A percentile compares a stretch with the other conserved stretches of the same genome.
Conservation (phyloP, 1,140 invertebrate species). For the Apis florea region DNA sequence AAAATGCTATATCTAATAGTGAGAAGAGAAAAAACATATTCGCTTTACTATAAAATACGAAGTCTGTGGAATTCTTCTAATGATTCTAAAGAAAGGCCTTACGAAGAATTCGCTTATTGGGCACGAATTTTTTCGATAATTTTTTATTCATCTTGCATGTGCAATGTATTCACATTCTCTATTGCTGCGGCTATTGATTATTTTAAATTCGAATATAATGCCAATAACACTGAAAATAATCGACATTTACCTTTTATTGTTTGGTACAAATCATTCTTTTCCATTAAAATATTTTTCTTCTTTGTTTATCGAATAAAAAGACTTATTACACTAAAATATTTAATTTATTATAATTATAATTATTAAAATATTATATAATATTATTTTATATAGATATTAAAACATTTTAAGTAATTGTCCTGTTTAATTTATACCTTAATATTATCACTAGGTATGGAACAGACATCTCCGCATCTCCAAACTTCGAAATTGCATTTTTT, state of each 20-base stretch:
- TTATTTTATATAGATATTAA: not conserved
- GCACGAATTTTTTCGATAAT: conserved; percentile 29
- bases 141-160: conserved; percentile 13
- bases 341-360: not conserved
- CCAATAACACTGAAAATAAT: not conserved
- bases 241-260: conserved; percentile 46
- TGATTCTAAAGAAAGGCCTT: conserved; percentile 15
- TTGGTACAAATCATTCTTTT: conserved; percentile 38
- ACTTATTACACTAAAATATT: not conserved
- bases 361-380: not conserved
- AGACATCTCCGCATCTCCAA: conserved; percentile 26
- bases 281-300: not conserved
- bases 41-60: conserved; percentile 36
- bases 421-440: not conserved
- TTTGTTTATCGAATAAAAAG: not conserved
- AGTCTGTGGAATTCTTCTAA: conserved; percentile 35
- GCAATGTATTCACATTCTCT: conserved; percentile 19
- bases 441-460: conserved; percentile 45
- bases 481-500: conserved; percentile 49
- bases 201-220: not conserved
- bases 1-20: conserved; percentile 51
- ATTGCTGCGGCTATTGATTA: not conserved
- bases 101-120: conserved; percentile 15
- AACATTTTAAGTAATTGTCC: not conserved
- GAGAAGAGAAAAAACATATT: not conserved